Evolutionary conservation across 2,888 invertebrate species (phyloP).

Genomic region (Trichopria drosophilae): DNA sequence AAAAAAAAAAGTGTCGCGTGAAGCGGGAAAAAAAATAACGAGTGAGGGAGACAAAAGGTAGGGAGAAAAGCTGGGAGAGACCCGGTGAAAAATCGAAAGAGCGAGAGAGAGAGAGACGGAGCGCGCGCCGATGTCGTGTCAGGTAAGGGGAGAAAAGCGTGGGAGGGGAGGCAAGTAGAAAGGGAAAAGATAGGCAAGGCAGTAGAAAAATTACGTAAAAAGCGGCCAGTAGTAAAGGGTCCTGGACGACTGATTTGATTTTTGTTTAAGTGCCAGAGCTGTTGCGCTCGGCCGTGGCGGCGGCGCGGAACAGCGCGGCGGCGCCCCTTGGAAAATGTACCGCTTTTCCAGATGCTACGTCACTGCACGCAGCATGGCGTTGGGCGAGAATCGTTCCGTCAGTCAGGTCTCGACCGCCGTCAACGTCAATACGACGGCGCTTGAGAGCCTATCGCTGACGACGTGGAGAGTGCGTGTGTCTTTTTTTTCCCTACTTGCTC

Average conservation of each 20-base stretch:
- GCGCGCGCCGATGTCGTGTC: constrained; percentile 8
- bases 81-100: too few species aligned
- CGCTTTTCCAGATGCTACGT: constrained; percentile 55
- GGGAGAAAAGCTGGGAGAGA: too few species aligned
- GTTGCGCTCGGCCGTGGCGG: constrained; percentile 27
- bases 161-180: too few species aligned
- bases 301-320: constrained; percentile 38
- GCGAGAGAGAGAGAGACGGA: neutral
- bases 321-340: constrained; percentile 37
- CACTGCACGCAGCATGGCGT: constrained; percentile 45
- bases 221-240: constrained; percentile 7
- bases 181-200: too few species aligned
- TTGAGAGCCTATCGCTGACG: constrained; percentile 31
- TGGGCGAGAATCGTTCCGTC: constrained; percentile 50
- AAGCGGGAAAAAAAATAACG: too few species aligned
- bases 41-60: too few species aligned
- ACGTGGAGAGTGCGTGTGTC: constrained; percentile 24
- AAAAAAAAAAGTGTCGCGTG: too few species aligned
- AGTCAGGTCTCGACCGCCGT: constrained; percentile 58
- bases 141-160: neutral
- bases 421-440: constrained; percentile 55
- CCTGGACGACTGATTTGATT: constrained; percentile 42
- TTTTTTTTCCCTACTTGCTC: constrained; percentile 10
- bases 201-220: too few species aligned
- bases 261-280: constrained; percentile 37